Evolutionary conservation across 2,888 invertebrate genomes (phyloP).

Genomic region (Ophion obscuratus): DNA sequence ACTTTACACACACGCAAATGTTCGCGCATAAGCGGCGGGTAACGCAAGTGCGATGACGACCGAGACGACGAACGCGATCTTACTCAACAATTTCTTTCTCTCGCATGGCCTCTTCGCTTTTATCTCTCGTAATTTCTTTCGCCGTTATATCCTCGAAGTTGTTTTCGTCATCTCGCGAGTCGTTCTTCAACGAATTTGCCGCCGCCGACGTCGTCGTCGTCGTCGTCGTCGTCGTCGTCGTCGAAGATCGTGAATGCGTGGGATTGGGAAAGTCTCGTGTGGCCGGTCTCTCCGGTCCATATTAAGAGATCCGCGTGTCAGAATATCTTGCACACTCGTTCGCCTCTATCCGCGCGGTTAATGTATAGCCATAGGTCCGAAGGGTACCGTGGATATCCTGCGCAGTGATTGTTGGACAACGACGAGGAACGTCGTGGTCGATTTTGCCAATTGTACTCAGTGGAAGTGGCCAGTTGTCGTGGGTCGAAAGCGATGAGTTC

Average conservation of each 20-base stretch:
- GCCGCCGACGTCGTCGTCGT: conserved; percentile 27
- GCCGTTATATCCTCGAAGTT: conserved; percentile 7
- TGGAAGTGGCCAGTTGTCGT: background rate
- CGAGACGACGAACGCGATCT: conserved; percentile 44
- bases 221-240: conserved; percentile 47
- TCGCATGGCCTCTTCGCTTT: conserved; percentile 2
- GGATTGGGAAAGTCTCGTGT: conserved; percentile 74
- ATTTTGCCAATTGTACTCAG: background rate
- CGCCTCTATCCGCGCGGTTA: background rate
- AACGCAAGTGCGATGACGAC: conserved; percentile 51
- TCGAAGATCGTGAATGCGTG: conserved; percentile 69
- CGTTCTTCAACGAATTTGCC: conserved; percentile 38
- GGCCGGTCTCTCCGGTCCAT: conserved; percentile 75
- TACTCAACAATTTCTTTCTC: conserved; percentile 60
- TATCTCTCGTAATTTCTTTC: conserved; percentile 30
- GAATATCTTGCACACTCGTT: conserved; percentile 6
- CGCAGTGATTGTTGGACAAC: background rate
- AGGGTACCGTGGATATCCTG: conserved; percentile 3
- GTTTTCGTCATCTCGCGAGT: conserved; percentile 49
- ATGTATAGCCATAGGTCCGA: conserved; percentile 5
- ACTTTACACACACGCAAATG: background rate
- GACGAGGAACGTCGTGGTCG: background rate
- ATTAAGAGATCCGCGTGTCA: conserved; percentile 74
- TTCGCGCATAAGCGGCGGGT: conserved; percentile 14
- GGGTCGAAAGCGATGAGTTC: background rate